A percentile compares a stretch with the other conserved stretches of the same genome.
Conservation (phyloP, 2,888 invertebrate genomes). For the Eupsilia transversa region DNA sequence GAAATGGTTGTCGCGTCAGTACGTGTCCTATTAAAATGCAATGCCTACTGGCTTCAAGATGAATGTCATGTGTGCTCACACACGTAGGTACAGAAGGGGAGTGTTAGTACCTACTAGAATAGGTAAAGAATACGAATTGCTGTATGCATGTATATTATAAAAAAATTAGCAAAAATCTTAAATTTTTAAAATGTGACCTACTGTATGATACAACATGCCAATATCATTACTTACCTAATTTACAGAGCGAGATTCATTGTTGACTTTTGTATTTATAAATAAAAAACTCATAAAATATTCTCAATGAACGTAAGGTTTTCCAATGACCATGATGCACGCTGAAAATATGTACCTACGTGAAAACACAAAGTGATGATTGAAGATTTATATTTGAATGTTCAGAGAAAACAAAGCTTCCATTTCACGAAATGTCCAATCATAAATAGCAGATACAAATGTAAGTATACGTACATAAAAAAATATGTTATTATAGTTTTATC, state of each 20-base stretch:
- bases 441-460: constrained; percentile 2
- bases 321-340: not conserved
- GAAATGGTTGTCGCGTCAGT: constrained; percentile 4
- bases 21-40: constrained; percentile 39
- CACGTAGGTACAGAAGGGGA: not conserved
- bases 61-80: constrained; percentile 5
- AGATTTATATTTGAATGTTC: not conserved
- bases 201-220: not conserved
- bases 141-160: no score
- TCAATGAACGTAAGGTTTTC: not conserved
- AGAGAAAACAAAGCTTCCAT: not conserved
- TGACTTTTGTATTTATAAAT: not conserved
- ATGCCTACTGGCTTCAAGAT: constrained; percentile 18
- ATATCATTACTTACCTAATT: not conserved
- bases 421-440: not conserved
- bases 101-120: constrained; percentile 3
- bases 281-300: not conserved
- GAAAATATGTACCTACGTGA: not conserved
- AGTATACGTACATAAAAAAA: not conserved
- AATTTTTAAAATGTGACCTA: no score
- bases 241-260: not conserved
- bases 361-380: not conserved
- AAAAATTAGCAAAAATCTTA: no score
- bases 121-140: constrained; percentile 3
- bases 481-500: constrained; percentile 2